Conservation (phyloP, 2,888 invertebrate species). For the Parascotia fuliginaria region DNA sequence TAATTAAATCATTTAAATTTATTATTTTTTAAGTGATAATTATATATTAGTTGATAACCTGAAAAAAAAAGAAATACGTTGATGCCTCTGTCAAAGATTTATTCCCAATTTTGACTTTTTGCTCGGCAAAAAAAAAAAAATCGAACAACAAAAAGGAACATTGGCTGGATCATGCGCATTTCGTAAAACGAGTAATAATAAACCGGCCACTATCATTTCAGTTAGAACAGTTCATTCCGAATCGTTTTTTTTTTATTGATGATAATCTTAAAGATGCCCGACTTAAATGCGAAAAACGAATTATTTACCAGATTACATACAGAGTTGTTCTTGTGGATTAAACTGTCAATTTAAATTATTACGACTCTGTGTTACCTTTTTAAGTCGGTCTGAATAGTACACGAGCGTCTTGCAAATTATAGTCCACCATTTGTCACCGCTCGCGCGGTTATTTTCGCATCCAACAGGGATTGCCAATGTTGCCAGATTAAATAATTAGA, state of each 20-base stretch:
- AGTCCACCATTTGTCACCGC: slow-evolving; percentile 34
- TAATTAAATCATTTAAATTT: too few species aligned
- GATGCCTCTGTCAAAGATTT: too few species aligned
- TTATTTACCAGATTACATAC: slow-evolving; percentile 13
- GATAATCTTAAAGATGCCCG: slow-evolving; percentile 8
- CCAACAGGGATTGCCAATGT: slow-evolving; percentile 36
- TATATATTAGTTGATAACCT: too few species aligned
- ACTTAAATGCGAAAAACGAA: slow-evolving; percentile 24
- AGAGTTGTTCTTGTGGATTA: slow-evolving; percentile 24
- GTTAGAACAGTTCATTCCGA: neutral
- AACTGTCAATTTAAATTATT: slow-evolving; percentile 32
- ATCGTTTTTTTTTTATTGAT: slow-evolving; percentile 15
- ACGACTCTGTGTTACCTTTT: slow-evolving; percentile 17
- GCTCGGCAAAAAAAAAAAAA: too few species aligned
- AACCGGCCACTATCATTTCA: neutral
- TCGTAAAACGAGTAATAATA: neutral
- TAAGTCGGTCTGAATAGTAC: slow-evolving; percentile 5
- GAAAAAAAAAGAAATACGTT: too few species aligned
- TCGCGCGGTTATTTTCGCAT: slow-evolving; percentile 25
- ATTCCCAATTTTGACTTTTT: too few species aligned
- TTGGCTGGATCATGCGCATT: too few species aligned
- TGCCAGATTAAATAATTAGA: slow-evolving; percentile 39
- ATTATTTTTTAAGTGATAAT: too few species aligned
- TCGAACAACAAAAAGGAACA: too few species aligned
- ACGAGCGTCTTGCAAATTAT: slow-evolving; percentile 31